Evolutionary conservation across 2,797 vertebrate genomes (phyloP).

Genomic region (Falco rusticolus): DNA sequence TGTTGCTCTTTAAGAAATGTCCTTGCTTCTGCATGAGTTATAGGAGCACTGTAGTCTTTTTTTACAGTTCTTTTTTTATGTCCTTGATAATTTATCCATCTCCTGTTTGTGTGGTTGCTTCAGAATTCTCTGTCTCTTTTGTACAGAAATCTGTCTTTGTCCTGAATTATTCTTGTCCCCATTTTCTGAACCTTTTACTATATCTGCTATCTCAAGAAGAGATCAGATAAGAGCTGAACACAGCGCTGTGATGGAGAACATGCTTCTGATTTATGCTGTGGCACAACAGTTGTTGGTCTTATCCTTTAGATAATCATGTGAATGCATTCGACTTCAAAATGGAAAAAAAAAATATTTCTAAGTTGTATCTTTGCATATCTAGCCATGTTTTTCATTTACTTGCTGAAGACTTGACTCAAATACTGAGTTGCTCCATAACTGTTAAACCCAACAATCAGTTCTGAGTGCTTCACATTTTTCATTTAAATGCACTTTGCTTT

Average conservation of each 20-base stretch:
- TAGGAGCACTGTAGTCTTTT: neutral
- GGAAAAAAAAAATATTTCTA: neutral
- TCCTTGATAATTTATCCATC: neutral
- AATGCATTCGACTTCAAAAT: conserved; percentile 15
- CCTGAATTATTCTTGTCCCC: conserved; percentile 27
- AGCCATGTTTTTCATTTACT: conserved; percentile 7
- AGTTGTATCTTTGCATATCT: neutral
- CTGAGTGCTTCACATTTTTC: conserved; percentile 32
- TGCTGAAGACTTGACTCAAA: conserved; percentile 6
- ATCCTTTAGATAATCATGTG: conserved; percentile 38
- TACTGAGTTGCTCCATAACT: conserved; percentile 16
- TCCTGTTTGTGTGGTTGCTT: neutral
- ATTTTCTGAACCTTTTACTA: conserved; percentile 49
- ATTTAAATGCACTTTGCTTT: conserved; percentile 45
- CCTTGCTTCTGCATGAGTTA: neutral
- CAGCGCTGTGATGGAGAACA: conserved; percentile 21
- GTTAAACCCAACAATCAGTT: conserved; percentile 10
- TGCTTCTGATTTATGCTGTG: conserved; percentile 1
- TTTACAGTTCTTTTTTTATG: neutral
- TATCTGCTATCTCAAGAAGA: conserved; percentile 33
- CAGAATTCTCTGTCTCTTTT: neutral
- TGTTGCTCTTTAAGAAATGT: neutral
- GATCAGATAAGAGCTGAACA: conserved; percentile 48
- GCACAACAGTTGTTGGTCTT: neutral
- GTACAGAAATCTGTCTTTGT: conserved; percentile 17